These are phyloP conservation scores for Agrotis exclamationis DNA, from an alignment of 2,888 invertebrate genomes.

Conservation along the genomic window DNA sequence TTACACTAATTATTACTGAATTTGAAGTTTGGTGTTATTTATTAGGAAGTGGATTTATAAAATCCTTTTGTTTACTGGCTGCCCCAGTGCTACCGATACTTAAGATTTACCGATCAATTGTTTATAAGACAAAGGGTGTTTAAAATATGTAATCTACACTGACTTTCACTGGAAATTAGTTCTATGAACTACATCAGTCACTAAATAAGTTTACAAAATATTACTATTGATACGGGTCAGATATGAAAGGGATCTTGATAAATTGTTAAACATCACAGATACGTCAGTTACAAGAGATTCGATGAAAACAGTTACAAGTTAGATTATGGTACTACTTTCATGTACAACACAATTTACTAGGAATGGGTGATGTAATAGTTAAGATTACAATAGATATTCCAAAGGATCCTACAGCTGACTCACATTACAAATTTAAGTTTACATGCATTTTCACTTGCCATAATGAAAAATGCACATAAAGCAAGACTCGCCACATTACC, in stretches of 20 bases:
- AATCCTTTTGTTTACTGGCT: slow-evolving; percentile 20
- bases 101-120: slow-evolving; percentile 25
- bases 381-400: slow-evolving; percentile 45
- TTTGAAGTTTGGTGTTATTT: slow-evolving; percentile 19
- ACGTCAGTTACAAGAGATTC: slow-evolving; percentile 68
- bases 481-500: slow-evolving; percentile 28
- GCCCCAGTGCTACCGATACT: slow-evolving; percentile 24
- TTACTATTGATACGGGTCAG: slow-evolving; percentile 59
- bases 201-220: slow-evolving; percentile 64
- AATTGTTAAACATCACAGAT: slow-evolving; percentile 69
- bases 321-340: slow-evolving; percentile 33
- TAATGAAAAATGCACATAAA: slow-evolving; percentile 32
- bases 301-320: slow-evolving; percentile 56
- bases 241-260: slow-evolving; percentile 65
- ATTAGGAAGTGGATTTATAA: slow-evolving; percentile 4
- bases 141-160: slow-evolving; percentile 51
- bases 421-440: slow-evolving; percentile 43
- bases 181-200: slow-evolving; percentile 62
- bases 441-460: background rate
- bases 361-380: slow-evolving; percentile 38
- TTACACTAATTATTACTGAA: slow-evolving; percentile 45
- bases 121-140: slow-evolving; percentile 31
- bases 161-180: slow-evolving; percentile 48
- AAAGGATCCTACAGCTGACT: slow-evolving; percentile 54
- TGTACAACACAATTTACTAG: slow-evolving; percentile 43